Base-by-base conservation (phyloP, 2,888 invertebrate genomes). In the Lampropteryx suffumata region DNA sequence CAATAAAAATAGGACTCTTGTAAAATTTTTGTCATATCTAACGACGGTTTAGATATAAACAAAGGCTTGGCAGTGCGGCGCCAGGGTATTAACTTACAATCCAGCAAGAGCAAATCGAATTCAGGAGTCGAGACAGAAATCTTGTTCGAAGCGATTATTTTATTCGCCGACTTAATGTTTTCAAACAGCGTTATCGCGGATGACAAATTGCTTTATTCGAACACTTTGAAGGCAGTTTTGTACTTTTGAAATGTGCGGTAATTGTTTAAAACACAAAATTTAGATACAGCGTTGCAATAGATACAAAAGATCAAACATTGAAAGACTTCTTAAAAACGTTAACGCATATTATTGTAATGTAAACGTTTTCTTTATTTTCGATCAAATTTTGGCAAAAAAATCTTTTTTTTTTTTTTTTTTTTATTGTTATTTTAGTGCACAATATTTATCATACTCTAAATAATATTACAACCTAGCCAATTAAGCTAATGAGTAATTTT, bases 1-100 rank as follows among this genome's bases (percentile, higher is more conserved):
- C 52, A 52, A 52, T 43, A 47, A 43, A 47, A 33, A 52, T 43
- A 43, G 34, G 39, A 13, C 6, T 27, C 73, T 76, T 30, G 77
- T 78, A 72, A 76, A 73, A 72, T 75, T 73, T 81, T 76, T 76
- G 73, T 79, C 76, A 76, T 68, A n/a, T n/a, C n/a, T n/a, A 67
- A 76, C 76, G 76, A 76, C 77, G 77, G 71, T 67, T 72, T 65
- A 73, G 64, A 64, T 64, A 78, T 73, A 76, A 81, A 78, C 79
- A 71, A 79, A 76, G 75, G 66, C 35, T 36, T 74, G 76, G 73
- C 71, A 71, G 69, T 61, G 70, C 67, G 76, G 75, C 75, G 74
- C 75, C 69, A 73, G 72, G 74, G 78, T 84, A 82, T 84, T 74
- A 76, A 76, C 74, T 83, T 82, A 82, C 77, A 75, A 74, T 73